Base-by-base conservation (phyloP, 2,888 invertebrate genomes). In the Spilarctia lutea region DNA sequence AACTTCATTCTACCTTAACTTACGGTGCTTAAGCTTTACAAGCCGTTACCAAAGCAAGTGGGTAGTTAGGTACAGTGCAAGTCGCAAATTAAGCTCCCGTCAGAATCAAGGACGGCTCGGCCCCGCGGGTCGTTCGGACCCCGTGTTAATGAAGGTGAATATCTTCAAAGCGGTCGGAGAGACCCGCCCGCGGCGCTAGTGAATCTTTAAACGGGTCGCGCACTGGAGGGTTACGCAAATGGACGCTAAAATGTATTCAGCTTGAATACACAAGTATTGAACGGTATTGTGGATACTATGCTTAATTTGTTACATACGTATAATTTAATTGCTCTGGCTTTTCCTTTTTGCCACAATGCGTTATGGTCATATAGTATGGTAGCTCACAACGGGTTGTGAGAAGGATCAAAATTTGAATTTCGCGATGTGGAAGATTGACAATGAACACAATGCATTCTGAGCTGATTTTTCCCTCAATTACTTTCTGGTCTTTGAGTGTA, bases 111-210 rank as follows among this genome's bases (percentile, higher is more conserved):
- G 84, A 81, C 79, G 72, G 76, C 71, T 73, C 13, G 76, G 77
- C 90, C 92, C 93, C 90, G 90, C 89, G 92, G 93, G 93, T 89
- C 91, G 85, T 83, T 84, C 85, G 88, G 90, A 89, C 91, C 90
- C 90, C 85, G 89, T 90, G 91, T 92, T 95, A 95, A 95, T 94
- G 95, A 95, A 94, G 93, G 94, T 91, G 92, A 92, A 91, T 92
- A 93, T 93, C 94, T 94, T 94, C 94, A 94, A 94, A 94, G 95
- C 92, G 93, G 92, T 90, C 91, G 86, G 87, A 83, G 85, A 86
- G 89, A 87, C 91, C 91, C 87, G 92, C 94, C 93, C 91, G 92
- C 92, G 92, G 93, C 90, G 87, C 84, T 90, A 87, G 88, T 94
- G 94, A 94, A 95, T 95, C 93, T 95, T 95, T 94, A 94, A 94